Evolutionary conservation across 2,888 invertebrate species (phyloP), one percentile per base, ranked within the genome.

Genomic region (Eristalinus sepulchralis): DNA sequence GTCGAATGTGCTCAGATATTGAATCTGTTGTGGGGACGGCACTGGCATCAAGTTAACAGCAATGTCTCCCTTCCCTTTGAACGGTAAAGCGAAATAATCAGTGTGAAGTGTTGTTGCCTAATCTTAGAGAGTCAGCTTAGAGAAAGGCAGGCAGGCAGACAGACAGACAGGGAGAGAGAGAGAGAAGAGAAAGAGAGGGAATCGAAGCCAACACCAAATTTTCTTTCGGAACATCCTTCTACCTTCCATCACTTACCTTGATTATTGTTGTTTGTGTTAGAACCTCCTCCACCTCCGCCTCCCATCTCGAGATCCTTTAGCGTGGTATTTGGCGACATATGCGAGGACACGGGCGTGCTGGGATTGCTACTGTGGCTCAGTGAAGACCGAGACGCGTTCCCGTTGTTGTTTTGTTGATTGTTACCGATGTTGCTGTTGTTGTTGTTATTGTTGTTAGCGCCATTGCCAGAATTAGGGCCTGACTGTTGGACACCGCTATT

Each of bases 11-110:
- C 97, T 98, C 91, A 98, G 95, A 94, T 98, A 98, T 89, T 97
- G 97, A 92, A 98, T 98, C 94, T 98, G 98, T 93, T 98, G 98
- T 79, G 98, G 98, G 88, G 98, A 98, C 89, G 98, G 98, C 90
- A 98, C 98, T 88, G 98, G 98, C 96, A 98, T 97, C 91, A 98
- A 94, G 93, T 97, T 98, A 68, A 78, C 78, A 31, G 64, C 82
- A 64, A 82, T 78, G 55, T 86, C 73, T 82, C 27, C 27, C 27
- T 82, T 86, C 78, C 86, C 82, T 86, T 86, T 73, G 72, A 81
- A 57, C 22, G 57, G 57, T 24, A 57, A 27, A 27, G 57, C 11
- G 24, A 57, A 57, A 57, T 24, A 8, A 57, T 63, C 17, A n/a
- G 31, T 63, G 27, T n/a, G 33, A 31, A 63, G 3, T 62, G n/a